Evolutionary conservation across 2,797 vertebrate species (phyloP), one percentile per base, ranked within the genome.

Genomic region (Poeciliopsis infans): DNA sequence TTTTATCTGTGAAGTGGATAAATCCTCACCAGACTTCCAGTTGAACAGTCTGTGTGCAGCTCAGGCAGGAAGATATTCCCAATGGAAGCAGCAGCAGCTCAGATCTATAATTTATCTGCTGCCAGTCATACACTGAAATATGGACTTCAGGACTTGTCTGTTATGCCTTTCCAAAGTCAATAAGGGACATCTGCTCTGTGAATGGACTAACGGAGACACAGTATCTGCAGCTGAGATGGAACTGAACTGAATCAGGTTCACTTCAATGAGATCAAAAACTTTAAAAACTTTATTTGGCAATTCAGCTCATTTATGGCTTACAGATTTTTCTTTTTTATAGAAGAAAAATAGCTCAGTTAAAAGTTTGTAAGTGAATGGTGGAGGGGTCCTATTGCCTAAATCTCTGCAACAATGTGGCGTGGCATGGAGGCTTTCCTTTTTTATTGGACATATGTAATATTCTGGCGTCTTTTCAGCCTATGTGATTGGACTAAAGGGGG

Each of bases 121-220:
- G 25, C 47, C 78, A 76, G 75, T 31, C 36, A 80, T 41, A 76
- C 57, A 55, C 46, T 51, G 41, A 75, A 39, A 28, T 55, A 51
- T 68, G 75, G 81, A 82, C 83, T 72, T 83, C 49, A 68, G 74
- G 85, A 74, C 66, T 76, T 70, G 45, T 64, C 77, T 90, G 84
- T 85, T 49, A 83, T 89, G 79, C 78, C 59, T 82, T 82, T 80
- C 55, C 81, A 82, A 82, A 78, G 78, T 83, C 83, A 83, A 68
- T 75, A 57, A 81, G 70, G 72, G 72, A 71, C 39, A 51, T 73
- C 12, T 74, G 46, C 78, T 77, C 71, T 82, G 77, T 72, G 70
- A 15, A 28, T 28, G 71, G 87, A 73, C 82, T 66, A 79, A 71
- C 61, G 71, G 70, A 33, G 16, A 33, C 25, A 4, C 7, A 69